A percentile compares a stretch with the other conserved stretches of the same genome.
These are phyloP conservation scores for Betta splendens DNA, from an alignment of 2,797 vertebrate genomes.

Conservation along the genomic window DNA sequence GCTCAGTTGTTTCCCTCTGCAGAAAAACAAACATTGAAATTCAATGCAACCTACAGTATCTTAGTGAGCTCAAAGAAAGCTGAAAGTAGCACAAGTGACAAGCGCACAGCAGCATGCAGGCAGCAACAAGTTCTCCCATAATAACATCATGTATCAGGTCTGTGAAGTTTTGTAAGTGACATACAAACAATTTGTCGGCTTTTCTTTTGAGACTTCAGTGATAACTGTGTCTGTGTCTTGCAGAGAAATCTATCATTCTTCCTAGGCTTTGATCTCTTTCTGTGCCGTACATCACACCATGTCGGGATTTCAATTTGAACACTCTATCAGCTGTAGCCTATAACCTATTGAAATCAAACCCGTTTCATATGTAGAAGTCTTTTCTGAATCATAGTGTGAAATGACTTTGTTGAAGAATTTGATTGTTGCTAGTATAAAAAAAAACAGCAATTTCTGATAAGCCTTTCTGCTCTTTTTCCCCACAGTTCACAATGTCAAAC, in stretches of 20 bases:
- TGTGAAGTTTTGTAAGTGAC: constrained; percentile 23
- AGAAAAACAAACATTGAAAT: constrained; percentile 39
- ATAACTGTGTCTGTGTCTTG: constrained; percentile 33
- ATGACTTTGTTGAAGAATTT: constrained; percentile 70
- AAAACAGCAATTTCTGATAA: constrained; percentile 31
- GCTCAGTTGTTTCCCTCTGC: constrained; percentile 12
- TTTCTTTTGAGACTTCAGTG: constrained; percentile 35
- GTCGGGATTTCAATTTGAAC: constrained; percentile 66
- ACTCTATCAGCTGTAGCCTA: constrained; percentile 57
- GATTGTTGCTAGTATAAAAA: constrained; percentile 45
- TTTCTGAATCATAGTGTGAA: constrained; percentile 66
- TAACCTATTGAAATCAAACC: constrained; percentile 58
- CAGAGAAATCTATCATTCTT: constrained; percentile 43
- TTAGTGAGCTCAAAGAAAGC: constrained; percentile 28
- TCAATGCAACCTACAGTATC: constrained; percentile 20
- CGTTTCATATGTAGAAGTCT: constrained; percentile 56
- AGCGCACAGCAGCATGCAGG: neutral
- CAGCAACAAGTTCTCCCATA: constrained; percentile 1
- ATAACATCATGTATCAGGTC: neutral
- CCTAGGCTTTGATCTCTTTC: constrained; percentile 65
- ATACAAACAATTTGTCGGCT: constrained; percentile 35
- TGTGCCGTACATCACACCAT: constrained; percentile 32
- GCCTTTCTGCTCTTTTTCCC: constrained; percentile 18
- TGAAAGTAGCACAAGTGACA: neutral
- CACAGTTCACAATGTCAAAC: constrained; percentile 94